Conservation (phyloP, 2,113 vertebrate species). For the Alosa alosa region DNA sequence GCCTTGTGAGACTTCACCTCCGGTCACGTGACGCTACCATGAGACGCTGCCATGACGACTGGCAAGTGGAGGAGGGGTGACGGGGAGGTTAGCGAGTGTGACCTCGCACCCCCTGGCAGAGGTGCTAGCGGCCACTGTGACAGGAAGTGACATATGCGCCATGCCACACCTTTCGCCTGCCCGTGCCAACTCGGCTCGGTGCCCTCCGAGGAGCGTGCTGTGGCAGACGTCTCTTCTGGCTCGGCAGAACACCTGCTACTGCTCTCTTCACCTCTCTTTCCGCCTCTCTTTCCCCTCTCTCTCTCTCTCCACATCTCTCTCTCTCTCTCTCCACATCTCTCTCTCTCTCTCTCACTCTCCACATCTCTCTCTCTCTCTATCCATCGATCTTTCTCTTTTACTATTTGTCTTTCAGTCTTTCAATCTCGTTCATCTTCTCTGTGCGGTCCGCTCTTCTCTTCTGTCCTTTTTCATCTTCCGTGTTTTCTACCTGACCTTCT, state of each 20-base stretch:
- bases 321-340: not conserved
- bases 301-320: not conserved
- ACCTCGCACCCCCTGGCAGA: not conserved
- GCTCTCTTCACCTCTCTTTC: not conserved
- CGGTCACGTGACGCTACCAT: not conserved
- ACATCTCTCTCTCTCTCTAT: not conserved
- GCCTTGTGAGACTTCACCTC: not conserved
- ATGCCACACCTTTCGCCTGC: constrained; percentile 6
- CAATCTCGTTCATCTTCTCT: not conserved
- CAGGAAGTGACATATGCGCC: constrained; percentile 9
- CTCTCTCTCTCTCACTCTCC: not conserved
- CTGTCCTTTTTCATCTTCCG: not conserved
- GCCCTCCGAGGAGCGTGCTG: not conserved
- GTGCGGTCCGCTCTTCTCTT: not conserved
- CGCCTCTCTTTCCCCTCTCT: not conserved
- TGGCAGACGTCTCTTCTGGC: constrained; percentile 2
- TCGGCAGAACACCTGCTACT: not conserved
- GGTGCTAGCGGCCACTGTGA: not conserved
- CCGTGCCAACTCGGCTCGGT: not conserved
- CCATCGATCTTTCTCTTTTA: not conserved
- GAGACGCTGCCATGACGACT: not conserved
- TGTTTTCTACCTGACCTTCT: not conserved
- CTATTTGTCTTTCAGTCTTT: not conserved
- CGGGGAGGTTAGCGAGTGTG: not conserved
- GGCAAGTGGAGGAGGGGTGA: not conserved